These are phyloP conservation scores for Polymixis lichenea DNA, from an alignment of 2,888 invertebrate species.

Conservation along the genomic window DNA sequence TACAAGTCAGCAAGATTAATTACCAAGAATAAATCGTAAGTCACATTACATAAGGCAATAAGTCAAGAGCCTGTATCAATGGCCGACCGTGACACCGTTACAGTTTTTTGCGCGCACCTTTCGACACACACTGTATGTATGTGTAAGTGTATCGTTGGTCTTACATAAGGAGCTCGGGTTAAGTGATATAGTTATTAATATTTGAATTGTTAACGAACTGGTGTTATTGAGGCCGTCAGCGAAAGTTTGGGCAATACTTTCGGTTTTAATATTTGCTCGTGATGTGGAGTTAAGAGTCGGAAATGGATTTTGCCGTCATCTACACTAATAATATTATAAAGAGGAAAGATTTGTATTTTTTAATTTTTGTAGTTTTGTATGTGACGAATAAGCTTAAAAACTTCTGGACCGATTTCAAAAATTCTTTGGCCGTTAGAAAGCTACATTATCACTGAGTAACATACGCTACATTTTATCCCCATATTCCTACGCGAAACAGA, in stretches of 20 bases:
- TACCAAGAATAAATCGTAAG: slow-evolving; percentile 32
- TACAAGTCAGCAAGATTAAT: slow-evolving; percentile 41
- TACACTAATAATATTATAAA: too few species aligned
- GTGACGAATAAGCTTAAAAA: too few species aligned
- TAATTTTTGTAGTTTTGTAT: too few species aligned
- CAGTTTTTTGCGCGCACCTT: slow-evolving; percentile 57
- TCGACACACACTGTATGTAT: slow-evolving; percentile 37
- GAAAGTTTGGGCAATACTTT: slow-evolving; percentile 28
- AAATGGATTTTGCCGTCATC: background rate
- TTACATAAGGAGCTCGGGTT: slow-evolving; percentile 55
- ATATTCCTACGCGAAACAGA: too few species aligned
- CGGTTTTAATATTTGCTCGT: slow-evolving; percentile 7
- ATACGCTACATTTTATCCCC: too few species aligned
- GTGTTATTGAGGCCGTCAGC: slow-evolving; percentile 45
- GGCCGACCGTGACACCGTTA: slow-evolving; percentile 70
- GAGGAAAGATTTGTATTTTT: too few species aligned
- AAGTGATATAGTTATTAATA: slow-evolving; percentile 34
- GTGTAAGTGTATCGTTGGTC: slow-evolving; percentile 38
- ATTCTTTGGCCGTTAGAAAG: too few species aligned
- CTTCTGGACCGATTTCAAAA: too few species aligned
- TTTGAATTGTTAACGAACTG: slow-evolving; percentile 17
- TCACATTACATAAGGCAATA: slow-evolving; percentile 47
- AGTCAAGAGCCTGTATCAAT: slow-evolving; percentile 53
- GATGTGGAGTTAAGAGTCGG: background rate
- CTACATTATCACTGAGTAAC: too few species aligned